A percentile compares a stretch with the other conserved stretches of the same genome.
Conservation (phyloP, 2,888 invertebrate genomes). For the Boloria selene region DNA sequence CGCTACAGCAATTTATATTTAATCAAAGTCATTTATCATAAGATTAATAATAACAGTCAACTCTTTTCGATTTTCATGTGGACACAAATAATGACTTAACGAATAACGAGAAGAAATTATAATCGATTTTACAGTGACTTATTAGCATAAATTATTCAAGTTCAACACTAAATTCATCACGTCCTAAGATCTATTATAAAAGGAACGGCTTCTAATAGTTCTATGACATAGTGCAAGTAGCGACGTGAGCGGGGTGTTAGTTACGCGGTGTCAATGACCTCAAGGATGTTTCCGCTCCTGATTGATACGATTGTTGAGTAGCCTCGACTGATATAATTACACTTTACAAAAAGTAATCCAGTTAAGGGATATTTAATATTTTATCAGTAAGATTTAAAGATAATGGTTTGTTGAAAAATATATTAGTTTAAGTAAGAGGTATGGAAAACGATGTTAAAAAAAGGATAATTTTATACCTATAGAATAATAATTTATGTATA, state of each 20-base stretch:
- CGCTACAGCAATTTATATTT: not conserved
- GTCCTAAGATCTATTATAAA: conserved; percentile 30
- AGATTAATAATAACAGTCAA: too few relatives aligned
- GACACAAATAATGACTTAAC: too few relatives aligned
- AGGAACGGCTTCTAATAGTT: conserved; percentile 34
- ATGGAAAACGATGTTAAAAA: not conserved
- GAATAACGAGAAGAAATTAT: too few relatives aligned
- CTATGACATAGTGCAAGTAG: conserved; percentile 31
- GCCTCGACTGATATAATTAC: conserved; percentile 33
- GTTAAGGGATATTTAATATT: too few relatives aligned
- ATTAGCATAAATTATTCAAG: conserved; percentile 9
- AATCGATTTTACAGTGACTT: not conserved
- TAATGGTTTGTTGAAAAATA: too few relatives aligned
- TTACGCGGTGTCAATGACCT: conserved; percentile 66
- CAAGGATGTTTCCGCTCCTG: conserved; percentile 53
- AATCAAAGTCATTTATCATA: too few relatives aligned
- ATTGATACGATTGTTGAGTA: conserved; percentile 34
- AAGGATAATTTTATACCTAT: not conserved
- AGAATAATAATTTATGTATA: not conserved
- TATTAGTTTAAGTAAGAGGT: not conserved
- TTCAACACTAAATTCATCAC: conserved; percentile 12
- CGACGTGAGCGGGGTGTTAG: conserved; percentile 52
- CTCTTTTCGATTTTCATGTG: too few relatives aligned
- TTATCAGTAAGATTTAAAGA: too few relatives aligned
- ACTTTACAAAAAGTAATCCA: conserved; percentile 17